Percentiles rank a stretch among this genome's conserved stretches.
Evolutionary conservation across 1,140 invertebrate genomes (phyloP).

Genomic region (Lucilia cuprina): DNA sequence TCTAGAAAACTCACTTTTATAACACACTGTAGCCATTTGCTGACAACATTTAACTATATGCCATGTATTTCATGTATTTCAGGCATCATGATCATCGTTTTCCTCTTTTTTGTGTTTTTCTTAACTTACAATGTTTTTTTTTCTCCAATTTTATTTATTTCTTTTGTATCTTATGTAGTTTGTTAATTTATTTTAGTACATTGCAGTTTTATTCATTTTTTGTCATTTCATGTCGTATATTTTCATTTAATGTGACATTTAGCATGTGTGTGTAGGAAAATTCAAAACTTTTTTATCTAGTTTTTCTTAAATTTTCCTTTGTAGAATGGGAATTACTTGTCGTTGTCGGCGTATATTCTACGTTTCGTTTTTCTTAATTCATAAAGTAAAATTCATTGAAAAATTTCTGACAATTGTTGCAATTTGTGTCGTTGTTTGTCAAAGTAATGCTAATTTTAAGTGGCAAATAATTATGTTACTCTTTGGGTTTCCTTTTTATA

Average conservation of each 20-base stretch:
- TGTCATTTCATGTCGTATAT: slow-evolving; percentile 34
- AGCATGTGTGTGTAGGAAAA: slow-evolving; percentile 22
- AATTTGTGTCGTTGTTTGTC: slow-evolving; percentile 7
- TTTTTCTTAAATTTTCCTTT: background rate
- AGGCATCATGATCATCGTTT: background rate
- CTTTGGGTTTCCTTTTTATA: too few species aligned
- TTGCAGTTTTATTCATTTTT: background rate
- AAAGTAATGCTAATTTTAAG: slow-evolving; percentile 20
- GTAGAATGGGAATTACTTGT: background rate
- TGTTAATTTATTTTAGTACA: background rate
- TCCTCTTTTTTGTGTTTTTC: background rate
- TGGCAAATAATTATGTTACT: slow-evolving; percentile 8
- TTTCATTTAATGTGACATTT: slow-evolving; percentile 37
- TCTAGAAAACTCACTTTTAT: too few species aligned
- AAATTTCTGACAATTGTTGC: slow-evolving; percentile 33
- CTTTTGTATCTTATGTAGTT: background rate
- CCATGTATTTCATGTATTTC: background rate
- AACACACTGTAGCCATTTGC: background rate
- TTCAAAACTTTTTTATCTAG: background rate
- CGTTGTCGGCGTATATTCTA: background rate
- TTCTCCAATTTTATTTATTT: background rate
- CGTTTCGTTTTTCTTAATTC: background rate
- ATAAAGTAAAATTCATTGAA: slow-evolving; percentile 16
- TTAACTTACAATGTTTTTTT: background rate
- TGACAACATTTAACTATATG: background rate